These are phyloP conservation scores for Coregonus sp. DNA, from an alignment of 2,797 vertebrate genomes.

Conservation along the genomic window DNA sequence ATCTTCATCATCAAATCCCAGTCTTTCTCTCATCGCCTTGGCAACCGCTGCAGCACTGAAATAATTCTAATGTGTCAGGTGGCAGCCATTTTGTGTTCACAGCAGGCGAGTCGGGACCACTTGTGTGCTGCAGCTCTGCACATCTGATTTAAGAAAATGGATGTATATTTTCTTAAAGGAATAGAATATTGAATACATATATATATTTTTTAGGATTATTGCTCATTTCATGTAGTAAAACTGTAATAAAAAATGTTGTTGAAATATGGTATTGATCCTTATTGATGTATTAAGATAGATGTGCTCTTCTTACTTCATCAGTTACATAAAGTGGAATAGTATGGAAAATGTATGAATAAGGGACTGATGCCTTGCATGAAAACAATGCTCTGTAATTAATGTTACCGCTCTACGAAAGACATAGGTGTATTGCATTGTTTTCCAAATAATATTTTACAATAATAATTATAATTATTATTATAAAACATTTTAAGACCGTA, in stretches of 20 bases:
- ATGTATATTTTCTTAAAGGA: constrained; percentile 19
- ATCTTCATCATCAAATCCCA: constrained; percentile 29
- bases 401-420: no score
- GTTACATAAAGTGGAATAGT: background rate
- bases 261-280: background rate
- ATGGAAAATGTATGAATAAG: background rate
- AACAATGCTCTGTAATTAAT: background rate
- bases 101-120: constrained; percentile 18
- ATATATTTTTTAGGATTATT: background rate
- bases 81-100: constrained; percentile 49
- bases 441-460: no score
- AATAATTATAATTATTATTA: no score
- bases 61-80: constrained; percentile 25
- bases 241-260: background rate
- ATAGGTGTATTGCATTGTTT: background rate
- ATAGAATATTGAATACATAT: background rate
- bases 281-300: background rate
- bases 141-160: constrained; percentile 44
- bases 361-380: background rate
- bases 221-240: background rate
- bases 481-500: no score
- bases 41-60: constrained; percentile 48
- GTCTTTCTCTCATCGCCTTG: constrained; percentile 46
- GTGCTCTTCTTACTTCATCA: background rate
- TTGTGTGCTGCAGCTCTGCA: constrained; percentile 11